A percentile compares a stretch with the other conserved stretches of the same genome.
These are phyloP conservation scores for Hydrochoerus hydrochaeris DNA, from an alignment of 2,113 vertebrate genomes.

Conservation along the genomic window DNA sequence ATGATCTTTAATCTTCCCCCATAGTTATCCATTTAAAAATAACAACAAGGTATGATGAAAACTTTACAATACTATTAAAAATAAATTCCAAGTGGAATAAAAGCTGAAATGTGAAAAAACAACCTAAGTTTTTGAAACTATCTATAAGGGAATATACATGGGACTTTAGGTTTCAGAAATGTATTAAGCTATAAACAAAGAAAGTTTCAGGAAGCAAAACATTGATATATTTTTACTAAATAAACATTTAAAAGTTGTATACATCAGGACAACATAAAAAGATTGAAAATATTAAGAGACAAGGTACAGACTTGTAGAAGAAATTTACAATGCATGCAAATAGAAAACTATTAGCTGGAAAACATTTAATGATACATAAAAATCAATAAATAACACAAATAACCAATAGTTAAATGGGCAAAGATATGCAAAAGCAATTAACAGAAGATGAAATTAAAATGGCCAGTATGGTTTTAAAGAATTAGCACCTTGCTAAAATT, in stretches of 20 bases:
- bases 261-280: background rate
- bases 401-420: background rate
- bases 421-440: slow-evolving; percentile 49
- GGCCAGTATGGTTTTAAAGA: background rate
- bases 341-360: slow-evolving; percentile 11
- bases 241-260: background rate
- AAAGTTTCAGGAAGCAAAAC: background rate
- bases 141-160: background rate
- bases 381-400: slow-evolving; percentile 56
- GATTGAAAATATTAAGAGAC: background rate
- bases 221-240: slow-evolving; percentile 31
- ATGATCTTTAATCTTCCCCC: background rate
- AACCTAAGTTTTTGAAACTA: slow-evolving; percentile 45
- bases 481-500: background rate
- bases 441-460: slow-evolving; percentile 38
- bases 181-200: background rate
- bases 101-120: slow-evolving; percentile 5
- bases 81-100: slow-evolving; percentile 7
- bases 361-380: slow-evolving; percentile 14
- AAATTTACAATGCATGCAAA: slow-evolving; percentile 30
- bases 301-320: background rate
- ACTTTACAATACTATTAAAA: background rate
- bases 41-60: background rate
- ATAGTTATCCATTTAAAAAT: slow-evolving; percentile 21
- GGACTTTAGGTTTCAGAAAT: slow-evolving; percentile 5